Base-by-base conservation (phyloP, 1,140 invertebrate species). In the Pseudomyrmex flavicornis region DNA sequence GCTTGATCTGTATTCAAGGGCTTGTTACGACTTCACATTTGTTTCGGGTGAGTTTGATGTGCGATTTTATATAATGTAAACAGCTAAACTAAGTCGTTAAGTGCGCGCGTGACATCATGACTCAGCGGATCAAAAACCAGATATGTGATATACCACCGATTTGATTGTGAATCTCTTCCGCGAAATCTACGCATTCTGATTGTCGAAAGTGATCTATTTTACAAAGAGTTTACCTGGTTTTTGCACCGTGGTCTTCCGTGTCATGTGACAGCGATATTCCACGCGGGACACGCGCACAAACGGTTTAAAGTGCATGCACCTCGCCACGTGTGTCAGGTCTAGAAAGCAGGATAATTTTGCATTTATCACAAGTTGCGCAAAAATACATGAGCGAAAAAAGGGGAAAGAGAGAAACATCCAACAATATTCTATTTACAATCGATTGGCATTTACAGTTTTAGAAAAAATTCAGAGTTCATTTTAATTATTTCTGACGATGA, bases 151-250 rank as follows among this genome's bases (percentile, higher is more conserved):
- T 61, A n/a, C 13, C 52, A 58, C 5, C 5, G 35, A 35, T 35
- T 35, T 35, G 5, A 35, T 35, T 68, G 35, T 22, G 50, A 9
- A 69, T 35, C 13, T 35, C 35, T 35, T 35, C 54, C 17, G 15
- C 20, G 35, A 12, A 35, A 79, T 70, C n/a, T 50, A 3, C n/a
- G 20, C 1, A 48, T 70, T 22, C 20, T 8, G 12, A 79, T 48
- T 9, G n/a, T n/a, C 17, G 10, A 22, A 17, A 61, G n/a, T 61
- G 48, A n/a, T 66, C 63, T 7, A 35, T 26, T 26, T 26, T 80
- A 61, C 22, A 8, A 61, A 72, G 56, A 74, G 22, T 80, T 89
- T 89, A 89, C 82, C 87, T 89, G 88, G 87, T 87, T 89, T 89
- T 89, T 89, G 85, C 20, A 68, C 70, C 85, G 70, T 50, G 74